Evolutionary conservation across 2,888 invertebrate genomes (phyloP), one percentile per base, ranked within the genome.

Genomic region (Yponomeuta evonymella): DNA sequence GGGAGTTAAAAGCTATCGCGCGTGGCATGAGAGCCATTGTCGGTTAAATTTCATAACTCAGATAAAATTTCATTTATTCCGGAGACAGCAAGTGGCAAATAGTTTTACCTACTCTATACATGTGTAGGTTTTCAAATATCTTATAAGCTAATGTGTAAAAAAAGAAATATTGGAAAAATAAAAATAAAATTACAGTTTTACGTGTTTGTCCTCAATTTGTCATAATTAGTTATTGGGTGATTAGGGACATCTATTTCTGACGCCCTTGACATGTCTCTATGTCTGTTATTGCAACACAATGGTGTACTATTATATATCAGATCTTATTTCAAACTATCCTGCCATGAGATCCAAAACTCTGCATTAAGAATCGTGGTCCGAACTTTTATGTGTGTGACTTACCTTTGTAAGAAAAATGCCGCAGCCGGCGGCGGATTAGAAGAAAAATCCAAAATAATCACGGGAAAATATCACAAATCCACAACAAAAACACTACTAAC

Each of bases 381-480:
- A 43, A 43, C 8, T 43, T 8, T 8, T 15, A 58, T 12, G 10
- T 51, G 11, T 2, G 51, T 58, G 51, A 58, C 71, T 72, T 67
- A 75, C 75, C 75, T 72, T 73, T 72, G 75, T 75, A 68, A 72
- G 73, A 69, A 65, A 58, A 15, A 58, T 58, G 51, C 51, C 51
- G 51, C 1, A 58, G 15, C 15, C 67, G 51, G 48, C 58, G 58
- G 48, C 71, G 30, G 68, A 63, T 11, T 66, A 68, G 23, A 30
- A 8, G 23, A 66, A 74, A 65, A 72, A 75, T 74, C 74, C 73
- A 71, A 72, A 67, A 10, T 33, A 67, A 71, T 43, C 73, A 72
- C 67, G 29, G 15, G 67, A 43, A 67, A 67, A 67, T 67, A 77
- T 71, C 74, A 76, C 73, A 74, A 75, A 77, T 73, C 75, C 71